These are phyloP conservation scores for Drosophila vallismaia DNA, from an alignment of 2,888 invertebrate genomes.

Conservation along the genomic window DNA sequence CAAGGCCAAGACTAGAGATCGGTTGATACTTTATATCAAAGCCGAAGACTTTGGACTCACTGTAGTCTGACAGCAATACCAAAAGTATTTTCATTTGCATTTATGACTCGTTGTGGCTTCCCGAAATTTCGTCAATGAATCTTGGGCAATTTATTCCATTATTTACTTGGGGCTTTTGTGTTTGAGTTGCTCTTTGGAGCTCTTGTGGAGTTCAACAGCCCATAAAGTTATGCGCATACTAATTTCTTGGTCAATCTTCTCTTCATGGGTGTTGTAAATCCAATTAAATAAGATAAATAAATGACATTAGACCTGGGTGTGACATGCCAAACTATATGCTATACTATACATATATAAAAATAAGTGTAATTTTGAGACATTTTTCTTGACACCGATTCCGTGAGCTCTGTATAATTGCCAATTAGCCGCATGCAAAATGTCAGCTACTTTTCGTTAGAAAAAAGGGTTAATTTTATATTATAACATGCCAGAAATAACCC, in stretches of 20 bases:
- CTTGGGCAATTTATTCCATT: slow-evolving; percentile 24
- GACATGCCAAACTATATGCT: slow-evolving; percentile 12
- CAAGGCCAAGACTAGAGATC: slow-evolving; percentile 59
- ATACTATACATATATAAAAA: no score
- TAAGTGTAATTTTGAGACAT: slow-evolving; percentile 22
- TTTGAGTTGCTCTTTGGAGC: slow-evolving; percentile 13
- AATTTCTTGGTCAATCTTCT: slow-evolving; percentile 38
- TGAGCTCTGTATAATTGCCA: slow-evolving; percentile 43
- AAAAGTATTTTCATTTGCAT: slow-evolving; percentile 11
- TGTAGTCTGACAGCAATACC: slow-evolving; percentile 10
- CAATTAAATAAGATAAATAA: slow-evolving; percentile 23
- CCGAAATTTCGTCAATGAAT: slow-evolving; percentile 47
- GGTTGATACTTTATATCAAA: slow-evolving; percentile 3
- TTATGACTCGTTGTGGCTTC: slow-evolving; percentile 16
- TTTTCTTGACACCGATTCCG: slow-evolving; percentile 23
- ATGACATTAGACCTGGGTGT: slow-evolving; percentile 16
- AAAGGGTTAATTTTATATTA: slow-evolving; percentile 13
- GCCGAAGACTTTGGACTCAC: not conserved
- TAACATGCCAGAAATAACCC: slow-evolving; percentile 12
- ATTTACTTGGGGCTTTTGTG: slow-evolving; percentile 25
- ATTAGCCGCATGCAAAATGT: slow-evolving; percentile 65
- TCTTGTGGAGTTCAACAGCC: slow-evolving; percentile 61
- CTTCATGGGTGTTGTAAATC: slow-evolving; percentile 21
- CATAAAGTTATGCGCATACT: slow-evolving; percentile 68
- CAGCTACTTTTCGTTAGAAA: slow-evolving; percentile 37